These are phyloP conservation scores for Chauna torquata DNA, from an alignment of 2,113 vertebrate species.

Conservation along the genomic window DNA sequence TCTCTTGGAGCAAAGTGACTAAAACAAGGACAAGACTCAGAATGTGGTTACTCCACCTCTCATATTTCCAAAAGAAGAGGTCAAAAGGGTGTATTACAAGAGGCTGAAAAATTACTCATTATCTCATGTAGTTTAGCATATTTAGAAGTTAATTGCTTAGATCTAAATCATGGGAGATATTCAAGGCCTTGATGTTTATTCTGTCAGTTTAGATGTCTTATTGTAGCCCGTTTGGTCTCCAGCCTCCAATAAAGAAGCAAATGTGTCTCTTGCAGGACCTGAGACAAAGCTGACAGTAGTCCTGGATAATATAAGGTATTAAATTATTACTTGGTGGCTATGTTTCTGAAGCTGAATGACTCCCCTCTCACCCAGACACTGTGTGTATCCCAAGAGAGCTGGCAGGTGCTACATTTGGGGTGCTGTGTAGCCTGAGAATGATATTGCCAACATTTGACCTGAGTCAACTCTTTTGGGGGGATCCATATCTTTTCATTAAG, in stretches of 20 bases:
- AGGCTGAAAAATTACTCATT: not conserved
- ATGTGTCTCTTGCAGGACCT: not conserved
- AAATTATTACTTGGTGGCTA: not conserved
- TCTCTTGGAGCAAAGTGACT: not conserved
- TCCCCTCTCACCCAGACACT: not conserved
- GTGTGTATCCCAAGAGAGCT: not conserved
- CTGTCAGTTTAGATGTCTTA: not conserved
- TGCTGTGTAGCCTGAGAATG: not conserved
- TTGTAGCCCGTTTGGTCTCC: not conserved
- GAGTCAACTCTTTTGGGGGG: not conserved
- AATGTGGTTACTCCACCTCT: not conserved
- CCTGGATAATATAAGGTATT: not conserved
- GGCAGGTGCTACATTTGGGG: not conserved
- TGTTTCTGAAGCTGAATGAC: not conserved
- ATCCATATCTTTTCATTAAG: not conserved
- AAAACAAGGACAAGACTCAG: not conserved
- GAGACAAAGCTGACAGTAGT: not conserved
- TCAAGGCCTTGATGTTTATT: not conserved
- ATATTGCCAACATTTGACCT: not conserved
- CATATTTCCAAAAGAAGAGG: not conserved
- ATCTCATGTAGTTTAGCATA: not conserved
- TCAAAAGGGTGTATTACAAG: not conserved
- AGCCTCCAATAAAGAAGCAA: not conserved
- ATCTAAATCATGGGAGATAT: not conserved
- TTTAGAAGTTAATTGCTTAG: not conserved